Evolutionary conservation across 2,888 invertebrate species (phyloP).

Genomic region (Himalopsyche kuldschensis): DNA sequence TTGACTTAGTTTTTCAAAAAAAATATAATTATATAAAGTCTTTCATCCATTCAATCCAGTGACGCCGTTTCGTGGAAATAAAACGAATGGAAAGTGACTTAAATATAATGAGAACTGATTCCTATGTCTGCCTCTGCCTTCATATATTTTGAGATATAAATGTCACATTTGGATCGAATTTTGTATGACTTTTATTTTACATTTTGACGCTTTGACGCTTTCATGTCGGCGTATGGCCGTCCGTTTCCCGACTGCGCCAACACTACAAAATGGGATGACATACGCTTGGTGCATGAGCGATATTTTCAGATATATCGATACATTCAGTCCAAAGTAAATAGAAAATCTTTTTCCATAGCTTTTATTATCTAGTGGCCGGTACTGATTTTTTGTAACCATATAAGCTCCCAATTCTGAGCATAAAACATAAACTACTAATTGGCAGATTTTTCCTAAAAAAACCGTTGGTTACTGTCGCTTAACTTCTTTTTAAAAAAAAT

Average conservation of each 20-base stretch:
- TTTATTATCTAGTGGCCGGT: no score
- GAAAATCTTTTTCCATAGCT: no score
- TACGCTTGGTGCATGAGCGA: not conserved
- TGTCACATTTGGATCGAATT: not conserved
- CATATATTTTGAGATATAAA: not conserved
- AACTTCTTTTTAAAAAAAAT: no score
- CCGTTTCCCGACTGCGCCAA: not conserved
- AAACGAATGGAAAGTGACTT: not conserved
- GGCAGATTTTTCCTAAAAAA: no score
- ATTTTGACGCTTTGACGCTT: not conserved
- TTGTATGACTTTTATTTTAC: not conserved
- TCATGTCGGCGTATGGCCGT: not conserved
- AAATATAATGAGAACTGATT: not conserved
- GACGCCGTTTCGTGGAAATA: not conserved
- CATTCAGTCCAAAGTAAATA: no score
- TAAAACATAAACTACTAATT: no score
- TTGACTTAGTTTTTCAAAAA: no score
- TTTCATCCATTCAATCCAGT: not conserved
- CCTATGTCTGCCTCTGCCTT: not conserved
- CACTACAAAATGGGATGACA: not conserved
- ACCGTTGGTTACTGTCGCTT: no score
- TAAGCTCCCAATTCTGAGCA: no score
- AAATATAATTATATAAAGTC: no score
- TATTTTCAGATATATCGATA: no score
- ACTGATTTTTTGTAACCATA: no score